Percentiles rank a stretch among this genome's conserved stretches.
These are phyloP conservation scores for Hylaea fasciaria DNA, from an alignment of 2,888 invertebrate species.

Conservation along the genomic window DNA sequence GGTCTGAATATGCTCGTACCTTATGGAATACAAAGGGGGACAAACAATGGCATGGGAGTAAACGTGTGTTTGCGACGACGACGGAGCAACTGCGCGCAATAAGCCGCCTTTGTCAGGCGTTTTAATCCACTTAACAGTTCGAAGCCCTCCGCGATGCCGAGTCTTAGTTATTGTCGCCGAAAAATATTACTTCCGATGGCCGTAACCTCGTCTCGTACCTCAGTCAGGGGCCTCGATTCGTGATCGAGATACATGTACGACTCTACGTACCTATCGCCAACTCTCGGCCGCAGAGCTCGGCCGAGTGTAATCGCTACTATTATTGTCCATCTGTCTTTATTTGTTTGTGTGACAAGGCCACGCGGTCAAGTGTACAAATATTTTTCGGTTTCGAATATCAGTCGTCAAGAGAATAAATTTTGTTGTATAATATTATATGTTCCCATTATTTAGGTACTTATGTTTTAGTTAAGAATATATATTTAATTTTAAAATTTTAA, in stretches of 20 bases:
- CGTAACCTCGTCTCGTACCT: slow-evolving; percentile 26
- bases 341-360: slow-evolving; percentile 37
- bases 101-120: slow-evolving; percentile 72
- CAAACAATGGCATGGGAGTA: slow-evolving; percentile 64
- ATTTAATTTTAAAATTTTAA: no score
- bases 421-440: no score
- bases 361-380: background rate
- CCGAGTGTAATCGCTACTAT: slow-evolving; percentile 43
- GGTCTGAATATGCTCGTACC: slow-evolving; percentile 43
- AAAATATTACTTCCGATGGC: slow-evolving; percentile 66
- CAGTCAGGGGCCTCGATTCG: slow-evolving; percentile 8
- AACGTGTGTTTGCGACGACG: slow-evolving; percentile 60
- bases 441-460: no score
- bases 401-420: no score
- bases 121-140: slow-evolving; percentile 79
- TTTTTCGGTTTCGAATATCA: background rate
- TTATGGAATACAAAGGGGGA: slow-evolving; percentile 33
- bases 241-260: no score
- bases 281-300: slow-evolving; percentile 29
- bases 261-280: slow-evolving; percentile 1
- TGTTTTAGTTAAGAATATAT: no score
- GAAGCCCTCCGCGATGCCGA: slow-evolving; percentile 61
- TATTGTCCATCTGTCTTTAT: slow-evolving; percentile 43
- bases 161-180: slow-evolving; percentile 59
- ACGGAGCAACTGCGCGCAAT: slow-evolving; percentile 61